phyloP scores from a whole-genome alignment of 2,797 vertebrate species.

The Cynopterus sphinx region DNA sequence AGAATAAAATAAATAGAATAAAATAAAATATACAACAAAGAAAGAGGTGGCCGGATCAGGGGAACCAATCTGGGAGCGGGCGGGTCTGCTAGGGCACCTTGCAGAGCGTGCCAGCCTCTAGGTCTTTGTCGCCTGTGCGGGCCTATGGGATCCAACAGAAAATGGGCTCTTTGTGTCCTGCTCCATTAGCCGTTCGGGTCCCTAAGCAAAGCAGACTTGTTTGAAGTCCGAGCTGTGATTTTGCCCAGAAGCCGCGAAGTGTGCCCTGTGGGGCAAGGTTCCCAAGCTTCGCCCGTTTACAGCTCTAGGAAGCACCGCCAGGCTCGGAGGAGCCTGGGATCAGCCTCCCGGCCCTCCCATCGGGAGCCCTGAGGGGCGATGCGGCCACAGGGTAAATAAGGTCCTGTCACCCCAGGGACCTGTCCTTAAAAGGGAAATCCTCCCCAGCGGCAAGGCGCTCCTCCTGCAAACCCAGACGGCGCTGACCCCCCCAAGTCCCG shows the following conservation, averaged over 20 bases:
- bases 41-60: not conserved
- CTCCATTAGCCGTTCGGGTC: not conserved
- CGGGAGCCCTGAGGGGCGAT: not conserved
- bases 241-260: not conserved
- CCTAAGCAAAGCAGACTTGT: no score
- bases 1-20: no score
- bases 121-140: accelerated
- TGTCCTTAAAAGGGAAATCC: not conserved
- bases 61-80: accelerated
- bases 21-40: no score
- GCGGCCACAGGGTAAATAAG: no score
- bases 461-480: accelerated
- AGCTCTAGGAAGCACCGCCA: not conserved
- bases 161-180: not conserved
- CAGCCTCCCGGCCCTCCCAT: accelerated
- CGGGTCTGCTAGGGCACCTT: not conserved
- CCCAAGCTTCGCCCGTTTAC: accelerated
- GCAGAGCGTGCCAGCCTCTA: not conserved
- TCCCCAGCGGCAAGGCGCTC: not conserved
- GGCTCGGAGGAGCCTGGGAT: accelerated
- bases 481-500: accelerated
- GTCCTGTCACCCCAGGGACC: not conserved
- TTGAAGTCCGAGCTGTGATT: not conserved
- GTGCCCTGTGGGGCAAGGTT: not conserved
- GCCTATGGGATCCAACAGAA: not conserved